These are phyloP conservation scores for Choloepus didactylus DNA, from an alignment of 2,797 vertebrate species.

Conservation along the genomic window DNA sequence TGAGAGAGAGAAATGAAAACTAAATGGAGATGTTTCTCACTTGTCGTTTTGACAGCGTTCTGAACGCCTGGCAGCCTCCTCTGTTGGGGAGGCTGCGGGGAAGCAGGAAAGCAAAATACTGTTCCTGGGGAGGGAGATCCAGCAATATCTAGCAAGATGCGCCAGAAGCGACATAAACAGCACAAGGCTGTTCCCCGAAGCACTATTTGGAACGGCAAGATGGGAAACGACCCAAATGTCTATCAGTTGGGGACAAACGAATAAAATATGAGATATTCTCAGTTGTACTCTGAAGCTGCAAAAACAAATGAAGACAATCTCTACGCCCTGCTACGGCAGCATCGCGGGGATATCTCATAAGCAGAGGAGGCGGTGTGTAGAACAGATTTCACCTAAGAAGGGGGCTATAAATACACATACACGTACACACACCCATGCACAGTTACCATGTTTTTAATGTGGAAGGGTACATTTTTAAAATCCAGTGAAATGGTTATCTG, in stretches of 20 bases:
- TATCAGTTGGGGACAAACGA: background rate
- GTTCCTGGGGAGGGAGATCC: background rate
- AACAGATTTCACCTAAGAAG: background rate
- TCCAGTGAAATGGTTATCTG: accelerated
- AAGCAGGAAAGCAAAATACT: accelerated
- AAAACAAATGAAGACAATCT: background rate
- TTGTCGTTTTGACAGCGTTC: accelerated
- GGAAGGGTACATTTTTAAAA: background rate
- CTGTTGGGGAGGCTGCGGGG: accelerated
- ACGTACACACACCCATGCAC: accelerated
- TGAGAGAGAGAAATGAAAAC: accelerated
- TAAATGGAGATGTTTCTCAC: accelerated
- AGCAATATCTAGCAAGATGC: accelerated
- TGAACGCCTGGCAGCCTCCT: background rate
- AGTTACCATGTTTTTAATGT: accelerated
- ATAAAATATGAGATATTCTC: too few relatives aligned
- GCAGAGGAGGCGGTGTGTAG: accelerated
- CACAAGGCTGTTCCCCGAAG: background rate
- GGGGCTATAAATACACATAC: accelerated
- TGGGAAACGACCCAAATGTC: background rate
- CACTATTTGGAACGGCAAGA: background rate
- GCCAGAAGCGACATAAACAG: accelerated
- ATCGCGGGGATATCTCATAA: accelerated
- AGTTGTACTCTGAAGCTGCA: background rate
- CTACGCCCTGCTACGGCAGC: accelerated